phyloP scores from a whole-genome alignment of 1,140 invertebrate species.

The Leptinotarsa defecta region DNA sequence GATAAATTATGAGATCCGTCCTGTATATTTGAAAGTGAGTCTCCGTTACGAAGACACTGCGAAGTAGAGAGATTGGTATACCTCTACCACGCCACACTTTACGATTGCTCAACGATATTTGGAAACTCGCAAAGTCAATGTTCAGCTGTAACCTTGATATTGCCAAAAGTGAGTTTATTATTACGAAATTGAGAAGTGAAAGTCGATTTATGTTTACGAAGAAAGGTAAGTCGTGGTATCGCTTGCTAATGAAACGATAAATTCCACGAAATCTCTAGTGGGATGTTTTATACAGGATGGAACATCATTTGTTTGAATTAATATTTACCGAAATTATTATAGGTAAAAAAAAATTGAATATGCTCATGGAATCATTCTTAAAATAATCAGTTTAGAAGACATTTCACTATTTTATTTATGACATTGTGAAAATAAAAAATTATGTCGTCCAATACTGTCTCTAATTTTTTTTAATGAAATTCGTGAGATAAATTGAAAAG shows the following conservation, averaged over 20 bases:
- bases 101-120: conserved; percentile 26
- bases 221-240: background rate
- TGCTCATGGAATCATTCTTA: too few species aligned
- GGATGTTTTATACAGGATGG: background rate
- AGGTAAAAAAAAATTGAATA: too few species aligned
- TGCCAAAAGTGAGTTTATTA: conserved; percentile 33
- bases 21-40: background rate
- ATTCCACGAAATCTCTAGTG: background rate
- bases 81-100: background rate
- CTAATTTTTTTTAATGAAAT: too few species aligned
- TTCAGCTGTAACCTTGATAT: conserved; percentile 38
- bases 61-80: conserved; percentile 1
- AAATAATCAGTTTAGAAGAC: too few species aligned
- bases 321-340: too few species aligned
- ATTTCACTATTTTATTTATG: too few species aligned
- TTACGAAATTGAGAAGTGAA: conserved; percentile 37
- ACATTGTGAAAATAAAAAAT: too few species aligned
- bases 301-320: too few species aligned
- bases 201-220: conserved; percentile 30
- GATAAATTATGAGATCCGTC: background rate
- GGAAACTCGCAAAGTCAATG: conserved; percentile 37
- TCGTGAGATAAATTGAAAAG: too few species aligned
- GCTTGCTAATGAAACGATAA: background rate
- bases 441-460: too few species aligned
- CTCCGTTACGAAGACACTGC: background rate